phyloP scores from a whole-genome alignment of 1,140 invertebrate genomes.

The Brachionus koreanus region DNA sequence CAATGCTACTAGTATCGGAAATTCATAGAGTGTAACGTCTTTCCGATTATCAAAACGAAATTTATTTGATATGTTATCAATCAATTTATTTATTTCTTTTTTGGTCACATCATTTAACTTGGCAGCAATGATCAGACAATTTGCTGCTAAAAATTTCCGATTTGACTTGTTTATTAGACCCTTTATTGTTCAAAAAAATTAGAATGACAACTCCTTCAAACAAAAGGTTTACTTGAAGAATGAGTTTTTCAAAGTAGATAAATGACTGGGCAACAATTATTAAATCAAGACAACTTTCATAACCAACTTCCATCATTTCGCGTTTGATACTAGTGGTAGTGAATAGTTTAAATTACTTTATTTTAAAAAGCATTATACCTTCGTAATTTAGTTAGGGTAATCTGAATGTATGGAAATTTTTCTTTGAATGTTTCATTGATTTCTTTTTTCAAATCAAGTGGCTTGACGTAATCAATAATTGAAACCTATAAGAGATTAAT shows the following conservation, averaged over 20 bases:
- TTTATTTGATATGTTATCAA: slow-evolving; percentile 83
- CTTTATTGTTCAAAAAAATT: slow-evolving; percentile 47
- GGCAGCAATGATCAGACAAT: slow-evolving; percentile 83
- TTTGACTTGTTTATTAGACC: slow-evolving; percentile 88
- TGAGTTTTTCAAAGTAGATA: slow-evolving; percentile 94
- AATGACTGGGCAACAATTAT: slow-evolving; percentile 90
- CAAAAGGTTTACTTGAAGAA: slow-evolving; percentile 66
- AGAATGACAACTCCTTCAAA: neutral
- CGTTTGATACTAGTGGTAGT: slow-evolving; percentile 73
- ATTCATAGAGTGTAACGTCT: slow-evolving; percentile 83
- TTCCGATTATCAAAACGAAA: slow-evolving; percentile 79
- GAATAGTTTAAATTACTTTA: slow-evolving; percentile 36
- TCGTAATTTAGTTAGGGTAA: slow-evolving; percentile 91
- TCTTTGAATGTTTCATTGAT: slow-evolving; percentile 93
- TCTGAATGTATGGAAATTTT: slow-evolving; percentile 86
- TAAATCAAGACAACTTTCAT: slow-evolving; percentile 74
- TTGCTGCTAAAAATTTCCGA: slow-evolving; percentile 86
- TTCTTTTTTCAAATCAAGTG: slow-evolving; percentile 93
- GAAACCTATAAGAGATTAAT: slow-evolving; percentile 60
- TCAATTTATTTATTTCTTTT: slow-evolving; percentile 73
- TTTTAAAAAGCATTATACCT: slow-evolving; percentile 65
- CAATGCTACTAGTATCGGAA: slow-evolving; percentile 85
- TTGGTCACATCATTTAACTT: slow-evolving; percentile 96
- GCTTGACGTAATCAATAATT: slow-evolving; percentile 91
- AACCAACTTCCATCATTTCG: slow-evolving; percentile 88